A percentile compares a stretch with the other conserved stretches of the same genome.
phyloP scores from a whole-genome alignment of 2,113 vertebrate genomes.

The Limnothrissa miodon region DNA sequence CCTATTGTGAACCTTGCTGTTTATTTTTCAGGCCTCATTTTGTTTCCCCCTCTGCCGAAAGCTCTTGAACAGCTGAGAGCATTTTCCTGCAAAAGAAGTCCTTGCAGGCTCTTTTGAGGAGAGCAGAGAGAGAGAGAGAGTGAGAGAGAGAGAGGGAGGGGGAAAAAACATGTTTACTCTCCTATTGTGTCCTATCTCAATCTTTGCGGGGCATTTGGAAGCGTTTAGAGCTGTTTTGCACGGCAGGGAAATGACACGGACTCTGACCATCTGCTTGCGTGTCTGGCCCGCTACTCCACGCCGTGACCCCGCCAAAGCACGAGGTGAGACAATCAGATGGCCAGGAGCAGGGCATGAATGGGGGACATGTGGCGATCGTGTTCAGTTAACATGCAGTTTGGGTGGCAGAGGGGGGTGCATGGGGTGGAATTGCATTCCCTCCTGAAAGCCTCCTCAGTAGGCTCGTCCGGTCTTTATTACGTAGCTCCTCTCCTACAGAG shows the following conservation, averaged over 20 bases:
- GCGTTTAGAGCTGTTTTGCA: conserved; percentile 56
- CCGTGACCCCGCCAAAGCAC: conserved; percentile 30
- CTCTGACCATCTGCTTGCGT: conserved; percentile 35
- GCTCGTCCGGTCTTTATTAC: background rate
- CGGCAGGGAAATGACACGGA: conserved; percentile 60
- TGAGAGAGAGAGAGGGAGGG: conserved; percentile 46
- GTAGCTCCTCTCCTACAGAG: background rate
- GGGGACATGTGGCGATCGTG: background rate
- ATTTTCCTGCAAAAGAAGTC: conserved; percentile 1
- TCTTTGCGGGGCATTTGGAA: conserved; percentile 58
- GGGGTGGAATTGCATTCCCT: background rate
- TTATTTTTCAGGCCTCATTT: background rate
- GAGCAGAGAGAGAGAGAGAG: background rate
- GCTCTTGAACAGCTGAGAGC: conserved; percentile 14
- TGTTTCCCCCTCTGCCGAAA: background rate
- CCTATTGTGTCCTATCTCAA: conserved; percentile 37
- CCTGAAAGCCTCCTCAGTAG: background rate
- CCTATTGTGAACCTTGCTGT: conserved; percentile 13
- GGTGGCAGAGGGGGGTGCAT: too few species aligned
- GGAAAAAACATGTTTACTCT: conserved; percentile 48
- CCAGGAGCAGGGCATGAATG: background rate
- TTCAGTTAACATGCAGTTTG: background rate
- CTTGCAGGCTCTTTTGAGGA: background rate
- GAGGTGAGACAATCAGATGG: conserved; percentile 11
- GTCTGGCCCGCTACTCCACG: conserved; percentile 55